Conservation (phyloP, 2,113 vertebrate genomes). For the Marcusenius ussheri region DNA sequence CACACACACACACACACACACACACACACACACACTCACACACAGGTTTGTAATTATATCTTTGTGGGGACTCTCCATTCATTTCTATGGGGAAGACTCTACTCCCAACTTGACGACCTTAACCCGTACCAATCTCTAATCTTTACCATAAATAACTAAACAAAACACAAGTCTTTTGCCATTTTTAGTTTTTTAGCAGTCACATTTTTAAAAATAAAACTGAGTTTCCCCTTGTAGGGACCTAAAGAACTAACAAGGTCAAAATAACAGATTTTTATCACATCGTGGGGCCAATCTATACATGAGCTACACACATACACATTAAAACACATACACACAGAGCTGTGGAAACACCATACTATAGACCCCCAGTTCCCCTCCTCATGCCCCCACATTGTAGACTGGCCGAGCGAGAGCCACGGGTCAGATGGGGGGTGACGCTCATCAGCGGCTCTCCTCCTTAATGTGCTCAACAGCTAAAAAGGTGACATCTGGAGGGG, state of each 20-base stretch:
- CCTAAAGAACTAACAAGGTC: no score
- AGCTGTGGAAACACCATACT: not conserved
- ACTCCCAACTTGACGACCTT: not conserved
- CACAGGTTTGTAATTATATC: not conserved
- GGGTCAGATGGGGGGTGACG: conserved; percentile 52
- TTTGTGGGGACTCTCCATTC: not conserved
- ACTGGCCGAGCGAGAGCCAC: conserved; percentile 24
- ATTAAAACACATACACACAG: no score
- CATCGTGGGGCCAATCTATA: no score
- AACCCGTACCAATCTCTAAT: not conserved
- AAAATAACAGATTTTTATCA: no score
- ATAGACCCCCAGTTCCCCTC: not conserved
- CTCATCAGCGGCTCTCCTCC: not conserved
- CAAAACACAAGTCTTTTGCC: not conserved
- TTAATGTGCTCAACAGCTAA: not conserved
- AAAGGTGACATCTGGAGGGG: not conserved
- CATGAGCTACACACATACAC: no score
- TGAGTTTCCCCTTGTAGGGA: no score
- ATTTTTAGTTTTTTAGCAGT: not conserved
- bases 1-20: conserved; percentile 3
- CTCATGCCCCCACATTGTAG: not conserved
- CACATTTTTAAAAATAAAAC: not conserved
- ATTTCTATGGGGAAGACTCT: not conserved
- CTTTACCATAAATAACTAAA: not conserved
- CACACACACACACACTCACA: conserved; percentile 17